Percentiles rank a stretch among this genome's conserved stretches.
phyloP scores from a whole-genome alignment of 1,140 invertebrate species.

The Lepidurus apus region DNA sequence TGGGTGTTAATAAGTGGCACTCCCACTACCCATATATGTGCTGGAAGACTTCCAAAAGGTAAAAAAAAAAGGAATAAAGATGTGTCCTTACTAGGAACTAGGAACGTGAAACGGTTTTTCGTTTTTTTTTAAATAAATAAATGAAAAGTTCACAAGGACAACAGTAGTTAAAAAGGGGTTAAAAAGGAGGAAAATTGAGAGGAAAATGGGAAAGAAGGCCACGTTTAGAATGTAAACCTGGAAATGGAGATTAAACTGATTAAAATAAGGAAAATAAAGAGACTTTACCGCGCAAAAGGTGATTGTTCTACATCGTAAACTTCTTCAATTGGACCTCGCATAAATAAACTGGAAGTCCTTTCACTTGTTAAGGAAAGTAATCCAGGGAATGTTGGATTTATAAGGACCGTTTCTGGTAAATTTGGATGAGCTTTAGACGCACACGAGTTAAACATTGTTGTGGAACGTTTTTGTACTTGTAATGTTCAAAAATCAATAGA shows the following conservation, averaged over 20 bases:
- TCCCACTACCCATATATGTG: slow-evolving; percentile 18
- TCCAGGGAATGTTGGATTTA: slow-evolving; percentile 17
- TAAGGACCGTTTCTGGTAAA: not conserved
- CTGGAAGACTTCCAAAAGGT: not conserved
- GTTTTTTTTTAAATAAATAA: not conserved
- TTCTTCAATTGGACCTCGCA: not conserved
- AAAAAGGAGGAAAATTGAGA: too few relatives aligned
- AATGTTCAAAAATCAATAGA: too few relatives aligned
- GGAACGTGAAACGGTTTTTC: not conserved
- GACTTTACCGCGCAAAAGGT: not conserved
- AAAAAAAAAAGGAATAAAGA: not conserved
- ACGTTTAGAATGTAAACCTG: not conserved
- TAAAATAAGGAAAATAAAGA: not conserved
- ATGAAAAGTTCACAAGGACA: too few relatives aligned
- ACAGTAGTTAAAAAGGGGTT: too few relatives aligned
- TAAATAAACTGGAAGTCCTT: not conserved
- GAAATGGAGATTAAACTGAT: not conserved
- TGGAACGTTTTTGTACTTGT: too few relatives aligned
- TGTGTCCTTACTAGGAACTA: not conserved
- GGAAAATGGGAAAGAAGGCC: too few relatives aligned
- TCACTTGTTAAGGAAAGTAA: slow-evolving; percentile 4
- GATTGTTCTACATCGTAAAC: not conserved
- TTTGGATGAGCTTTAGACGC: not conserved
- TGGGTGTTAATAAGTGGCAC: not conserved
- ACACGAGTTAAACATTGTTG: not conserved